phyloP scores from a whole-genome alignment of 2,797 vertebrate species.

The Labroides dimidiatus region DNA sequence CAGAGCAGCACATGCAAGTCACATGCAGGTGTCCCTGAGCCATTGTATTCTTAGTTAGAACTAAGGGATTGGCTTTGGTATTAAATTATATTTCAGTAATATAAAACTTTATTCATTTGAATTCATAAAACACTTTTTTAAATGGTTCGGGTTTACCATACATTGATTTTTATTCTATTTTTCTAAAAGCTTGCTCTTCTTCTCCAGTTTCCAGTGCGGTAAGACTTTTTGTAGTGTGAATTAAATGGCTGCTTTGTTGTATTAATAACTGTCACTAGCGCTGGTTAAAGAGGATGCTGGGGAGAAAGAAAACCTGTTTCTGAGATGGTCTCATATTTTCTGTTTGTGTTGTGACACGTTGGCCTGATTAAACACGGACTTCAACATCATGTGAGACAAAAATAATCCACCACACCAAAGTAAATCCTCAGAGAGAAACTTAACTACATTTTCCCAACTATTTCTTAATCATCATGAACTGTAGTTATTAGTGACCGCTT shows the following conservation, averaged over 20 bases:
- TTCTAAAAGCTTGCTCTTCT: not conserved
- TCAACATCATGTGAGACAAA: not conserved
- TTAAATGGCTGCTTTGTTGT: conserved; percentile 1
- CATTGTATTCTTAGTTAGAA: conserved; percentile 21
- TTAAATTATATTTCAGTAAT: not conserved
- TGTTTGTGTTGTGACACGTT: not conserved
- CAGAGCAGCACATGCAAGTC: conserved; percentile 32
- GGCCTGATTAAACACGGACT: not conserved
- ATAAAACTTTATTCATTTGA: not conserved
- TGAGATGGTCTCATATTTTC: not conserved
- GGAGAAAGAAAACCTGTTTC: not conserved
- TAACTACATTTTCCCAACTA: too few relatives aligned
- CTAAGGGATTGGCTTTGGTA: conserved; percentile 2
- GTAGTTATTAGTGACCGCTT: too few relatives aligned
- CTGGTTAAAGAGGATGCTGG: not conserved
- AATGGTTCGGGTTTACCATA: not conserved
- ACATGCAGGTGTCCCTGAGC: conserved; percentile 36
- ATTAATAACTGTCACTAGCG: not conserved
- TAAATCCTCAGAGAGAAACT: too few relatives aligned
- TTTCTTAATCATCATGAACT: too few relatives aligned
- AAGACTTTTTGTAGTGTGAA: not conserved
- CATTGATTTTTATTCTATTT: not conserved
- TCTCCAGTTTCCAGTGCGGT: not conserved
- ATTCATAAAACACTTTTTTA: not conserved
- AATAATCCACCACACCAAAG: too few relatives aligned